Evolutionary conservation across 2,113 vertebrate species (phyloP).

Genomic region (Psilopsiagon aymara): DNA sequence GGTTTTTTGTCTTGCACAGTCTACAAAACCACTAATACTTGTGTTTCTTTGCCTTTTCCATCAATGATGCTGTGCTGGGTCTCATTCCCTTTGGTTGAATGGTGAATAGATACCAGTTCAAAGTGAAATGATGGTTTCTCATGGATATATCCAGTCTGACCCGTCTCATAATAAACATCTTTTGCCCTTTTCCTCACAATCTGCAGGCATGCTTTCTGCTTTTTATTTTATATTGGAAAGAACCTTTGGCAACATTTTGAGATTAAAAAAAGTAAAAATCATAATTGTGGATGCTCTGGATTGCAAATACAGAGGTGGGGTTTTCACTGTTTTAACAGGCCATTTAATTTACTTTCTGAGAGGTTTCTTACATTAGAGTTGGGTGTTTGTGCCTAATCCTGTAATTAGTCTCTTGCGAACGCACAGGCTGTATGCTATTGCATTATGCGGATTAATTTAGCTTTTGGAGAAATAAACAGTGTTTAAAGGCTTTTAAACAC

Average conservation of each 20-base stretch:
- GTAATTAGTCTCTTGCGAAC: neutral
- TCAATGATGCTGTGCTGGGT: no score
- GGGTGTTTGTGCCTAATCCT: neutral
- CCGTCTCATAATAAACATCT: no score
- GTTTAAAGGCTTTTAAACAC: neutral
- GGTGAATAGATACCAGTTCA: neutral
- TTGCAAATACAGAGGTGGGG: neutral
- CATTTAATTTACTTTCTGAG: neutral
- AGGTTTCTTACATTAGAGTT: accelerated
- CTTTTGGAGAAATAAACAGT: neutral
- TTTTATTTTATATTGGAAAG: neutral
- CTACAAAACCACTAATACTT: neutral
- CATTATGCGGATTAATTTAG: neutral
- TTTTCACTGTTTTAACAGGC: neutral
- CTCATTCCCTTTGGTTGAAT: neutral
- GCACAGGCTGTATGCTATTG: neutral
- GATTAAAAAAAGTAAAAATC: neutral
- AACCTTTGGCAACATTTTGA: neutral
- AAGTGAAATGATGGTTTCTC: neutral
- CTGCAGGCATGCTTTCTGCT: neutral
- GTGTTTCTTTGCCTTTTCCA: neutral
- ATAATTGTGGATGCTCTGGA: neutral
- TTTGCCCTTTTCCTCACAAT: neutral
- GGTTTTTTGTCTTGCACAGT: neutral
- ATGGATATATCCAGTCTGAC: accelerated